These are phyloP conservation scores for Aradophagus sp. DNA, from an alignment of 1,140 invertebrate genomes.

Conservation along the genomic window DNA sequence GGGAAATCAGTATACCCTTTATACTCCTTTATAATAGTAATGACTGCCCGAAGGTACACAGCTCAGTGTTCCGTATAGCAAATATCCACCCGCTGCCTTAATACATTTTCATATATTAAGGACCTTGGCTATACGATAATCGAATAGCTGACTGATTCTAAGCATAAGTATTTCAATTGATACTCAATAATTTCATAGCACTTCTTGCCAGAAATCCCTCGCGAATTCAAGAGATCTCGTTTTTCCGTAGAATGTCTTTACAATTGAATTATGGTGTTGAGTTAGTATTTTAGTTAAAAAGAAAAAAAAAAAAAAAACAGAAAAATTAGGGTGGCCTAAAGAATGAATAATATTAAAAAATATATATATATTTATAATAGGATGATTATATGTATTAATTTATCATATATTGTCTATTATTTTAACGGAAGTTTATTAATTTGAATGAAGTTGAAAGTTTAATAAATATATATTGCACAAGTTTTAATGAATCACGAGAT, in stretches of 20 bases:
- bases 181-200: constrained; percentile 25
- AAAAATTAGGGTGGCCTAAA: neutral
- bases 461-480: too few species aligned
- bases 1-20: constrained; percentile 57
- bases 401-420: too few species aligned
- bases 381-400: too few species aligned
- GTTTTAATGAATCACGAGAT: too few species aligned
- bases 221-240: constrained; percentile 6
- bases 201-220: constrained; percentile 10
- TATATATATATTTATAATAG: too few species aligned
- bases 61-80: constrained; percentile 43
- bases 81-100: constrained; percentile 38
- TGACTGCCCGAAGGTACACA: constrained; percentile 50
- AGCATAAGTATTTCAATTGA: constrained; percentile 35
- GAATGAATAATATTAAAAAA: too few species aligned
- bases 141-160: constrained; percentile 43
- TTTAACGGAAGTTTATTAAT: too few species aligned
- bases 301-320: neutral
- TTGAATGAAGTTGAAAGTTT: too few species aligned
- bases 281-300: neutral
- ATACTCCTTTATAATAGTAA: constrained; percentile 55
- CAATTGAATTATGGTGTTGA: constrained; percentile 1
- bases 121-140: constrained; percentile 28
- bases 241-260: neutral
- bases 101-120: constrained; percentile 48